Evolutionary conservation across 2,888 invertebrate genomes (phyloP).

Genomic region (Chymomyza amoena): DNA sequence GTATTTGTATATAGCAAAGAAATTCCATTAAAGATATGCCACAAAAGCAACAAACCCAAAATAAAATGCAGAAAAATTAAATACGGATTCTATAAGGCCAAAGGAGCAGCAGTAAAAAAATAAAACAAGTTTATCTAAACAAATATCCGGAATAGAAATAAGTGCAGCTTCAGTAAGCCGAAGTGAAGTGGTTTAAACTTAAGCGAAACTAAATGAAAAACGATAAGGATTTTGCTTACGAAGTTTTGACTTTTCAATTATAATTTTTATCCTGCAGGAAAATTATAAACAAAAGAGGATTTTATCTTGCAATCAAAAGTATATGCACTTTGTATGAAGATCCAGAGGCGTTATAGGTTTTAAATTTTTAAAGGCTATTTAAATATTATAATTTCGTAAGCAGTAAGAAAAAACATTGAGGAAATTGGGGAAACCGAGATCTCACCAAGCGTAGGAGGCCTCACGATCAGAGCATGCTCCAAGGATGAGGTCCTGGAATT

Average conservation of each 20-base stretch:
- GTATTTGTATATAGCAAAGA: constrained; percentile 18
- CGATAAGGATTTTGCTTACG: neutral
- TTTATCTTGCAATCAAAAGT: neutral
- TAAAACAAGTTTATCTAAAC: constrained; percentile 22
- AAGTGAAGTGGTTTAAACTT: constrained; percentile 15
- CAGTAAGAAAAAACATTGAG: too few species aligned
- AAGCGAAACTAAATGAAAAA: constrained; percentile 12
- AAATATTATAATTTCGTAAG: too few species aligned
- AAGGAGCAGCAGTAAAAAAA: neutral
- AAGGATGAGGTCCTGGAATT: too few species aligned
- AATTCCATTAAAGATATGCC: constrained; percentile 53
- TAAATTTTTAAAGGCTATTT: too few species aligned
- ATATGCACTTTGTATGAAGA: too few species aligned
- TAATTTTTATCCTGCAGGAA: constrained; percentile 6
- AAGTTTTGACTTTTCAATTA: constrained; percentile 32
- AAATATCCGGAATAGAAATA: constrained; percentile 29
- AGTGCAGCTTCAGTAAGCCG: constrained; percentile 25
- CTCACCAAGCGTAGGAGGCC: too few species aligned
- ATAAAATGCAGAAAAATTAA: constrained; percentile 36
- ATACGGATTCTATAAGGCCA: constrained; percentile 3
- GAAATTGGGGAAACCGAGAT: too few species aligned
- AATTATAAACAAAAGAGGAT: neutral
- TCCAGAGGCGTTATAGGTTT: too few species aligned
- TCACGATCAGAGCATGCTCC: too few species aligned
- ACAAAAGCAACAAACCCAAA: constrained; percentile 33